Evolutionary conservation across 2,797 vertebrate species (phyloP).

Genomic region (Salmo trutta): DNA sequence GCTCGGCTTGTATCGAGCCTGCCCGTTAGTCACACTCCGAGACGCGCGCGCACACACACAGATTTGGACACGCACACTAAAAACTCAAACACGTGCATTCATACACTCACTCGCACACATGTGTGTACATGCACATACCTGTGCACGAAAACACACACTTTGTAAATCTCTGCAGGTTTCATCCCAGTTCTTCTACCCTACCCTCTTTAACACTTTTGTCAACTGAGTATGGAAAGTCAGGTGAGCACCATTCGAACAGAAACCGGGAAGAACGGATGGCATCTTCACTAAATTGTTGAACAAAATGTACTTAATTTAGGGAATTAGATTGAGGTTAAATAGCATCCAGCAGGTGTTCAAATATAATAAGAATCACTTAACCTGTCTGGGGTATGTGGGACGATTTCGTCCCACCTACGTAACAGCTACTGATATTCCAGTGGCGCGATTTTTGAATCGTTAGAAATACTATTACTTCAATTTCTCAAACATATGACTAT

Average conservation of each 20-base stretch:
- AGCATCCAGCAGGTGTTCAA: neutral
- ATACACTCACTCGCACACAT: neutral
- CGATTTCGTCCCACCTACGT: no score
- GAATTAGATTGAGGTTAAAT: neutral
- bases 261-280: neutral
- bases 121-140: neutral
- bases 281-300: neutral
- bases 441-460: no score
- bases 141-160: conserved; percentile 1
- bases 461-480: no score
- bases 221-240: neutral
- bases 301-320: neutral
- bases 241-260: neutral
- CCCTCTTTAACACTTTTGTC: no score
- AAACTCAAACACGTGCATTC: conserved; percentile 15
- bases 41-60: conserved; percentile 5
- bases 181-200: neutral
- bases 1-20: conserved; percentile 51
- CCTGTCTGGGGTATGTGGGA: no score
- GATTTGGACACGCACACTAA: neutral
- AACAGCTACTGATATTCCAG: no score
- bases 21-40: neutral
- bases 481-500: no score
- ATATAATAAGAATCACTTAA: neutral
- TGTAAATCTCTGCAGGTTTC: neutral